phyloP scores from a whole-genome alignment of 2,888 invertebrate species.

The Chymomyza amoena region DNA sequence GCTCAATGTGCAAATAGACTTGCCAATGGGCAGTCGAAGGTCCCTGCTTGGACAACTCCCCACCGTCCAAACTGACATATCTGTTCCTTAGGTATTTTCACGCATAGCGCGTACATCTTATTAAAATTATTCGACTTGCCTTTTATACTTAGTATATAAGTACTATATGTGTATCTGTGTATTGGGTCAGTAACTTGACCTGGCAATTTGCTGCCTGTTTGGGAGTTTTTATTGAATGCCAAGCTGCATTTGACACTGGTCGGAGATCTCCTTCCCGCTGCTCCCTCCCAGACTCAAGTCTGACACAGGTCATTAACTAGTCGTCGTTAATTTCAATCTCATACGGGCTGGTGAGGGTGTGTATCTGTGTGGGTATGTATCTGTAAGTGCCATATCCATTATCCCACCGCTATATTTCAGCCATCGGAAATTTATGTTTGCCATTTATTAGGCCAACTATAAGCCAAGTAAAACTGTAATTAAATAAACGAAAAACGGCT shows the following conservation, averaged over 20 bases:
- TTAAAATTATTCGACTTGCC: constrained; percentile 49
- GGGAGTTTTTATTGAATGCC: constrained; percentile 41
- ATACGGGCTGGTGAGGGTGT: neutral
- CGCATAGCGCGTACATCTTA: constrained; percentile 37
- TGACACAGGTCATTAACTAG: neutral
- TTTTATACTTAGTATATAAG: neutral
- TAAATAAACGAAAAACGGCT: neutral
- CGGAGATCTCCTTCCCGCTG: no score
- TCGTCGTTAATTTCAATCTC: neutral
- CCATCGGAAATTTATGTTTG: neutral
- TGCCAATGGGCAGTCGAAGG: neutral
- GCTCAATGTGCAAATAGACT: neutral
- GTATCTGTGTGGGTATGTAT: neutral
- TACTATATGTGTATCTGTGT: neutral
- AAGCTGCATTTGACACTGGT: constrained; percentile 6
- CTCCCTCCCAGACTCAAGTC: neutral
- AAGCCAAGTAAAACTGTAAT: neutral
- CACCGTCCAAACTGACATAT: neutral
- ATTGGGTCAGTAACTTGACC: neutral
- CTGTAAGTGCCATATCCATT: neutral
- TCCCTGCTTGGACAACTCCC: neutral
- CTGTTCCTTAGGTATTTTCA: neutral
- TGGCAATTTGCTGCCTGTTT: constrained; percentile 19
- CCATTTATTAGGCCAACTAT: neutral
- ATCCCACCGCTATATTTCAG: neutral